Percentiles rank a stretch among this genome's conserved stretches.
These are phyloP conservation scores for Lagopus leucura DNA, from an alignment of 2,113 vertebrate species.

Conservation along the genomic window DNA sequence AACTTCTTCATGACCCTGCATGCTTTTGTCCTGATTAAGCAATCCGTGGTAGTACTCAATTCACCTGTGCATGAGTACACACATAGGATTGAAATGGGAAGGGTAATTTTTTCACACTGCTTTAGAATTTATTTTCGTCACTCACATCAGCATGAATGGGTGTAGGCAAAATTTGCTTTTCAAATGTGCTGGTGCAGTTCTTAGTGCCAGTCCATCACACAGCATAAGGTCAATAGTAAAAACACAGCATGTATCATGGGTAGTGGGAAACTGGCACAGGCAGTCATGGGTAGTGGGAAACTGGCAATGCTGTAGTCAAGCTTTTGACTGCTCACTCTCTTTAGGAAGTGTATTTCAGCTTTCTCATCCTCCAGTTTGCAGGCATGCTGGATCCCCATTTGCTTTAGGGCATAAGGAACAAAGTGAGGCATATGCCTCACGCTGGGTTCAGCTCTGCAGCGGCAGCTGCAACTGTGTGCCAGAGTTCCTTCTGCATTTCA, in stretches of 20 bases:
- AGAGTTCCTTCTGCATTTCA: not conserved
- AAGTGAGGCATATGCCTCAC: fast-evolving
- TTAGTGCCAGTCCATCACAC: fast-evolving
- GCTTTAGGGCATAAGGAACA: not conserved
- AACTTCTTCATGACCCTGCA: not conserved
- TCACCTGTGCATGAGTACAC: not conserved
- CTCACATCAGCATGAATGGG: not conserved
- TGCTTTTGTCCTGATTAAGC: not conserved
- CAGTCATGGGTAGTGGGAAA: too few species aligned
- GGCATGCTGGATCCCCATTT: fast-evolving
- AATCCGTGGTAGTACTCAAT: not conserved
- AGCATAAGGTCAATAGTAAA: not conserved
- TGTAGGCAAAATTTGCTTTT: not conserved
- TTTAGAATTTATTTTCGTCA: not conserved
- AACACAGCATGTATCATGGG: not conserved
- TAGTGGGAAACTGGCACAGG: not conserved
- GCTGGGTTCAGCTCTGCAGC: not conserved
- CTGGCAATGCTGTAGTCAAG: not conserved
- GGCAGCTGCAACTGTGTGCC: not conserved
- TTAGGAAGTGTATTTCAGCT: not conserved
- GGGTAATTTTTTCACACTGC: not conserved
- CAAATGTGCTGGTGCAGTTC: not conserved
- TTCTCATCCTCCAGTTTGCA: not conserved
- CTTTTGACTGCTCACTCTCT: not conserved
- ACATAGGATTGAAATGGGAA: not conserved